Conservation (phyloP, 2,113 vertebrate genomes). For the Ceyx melanurus region DNA sequence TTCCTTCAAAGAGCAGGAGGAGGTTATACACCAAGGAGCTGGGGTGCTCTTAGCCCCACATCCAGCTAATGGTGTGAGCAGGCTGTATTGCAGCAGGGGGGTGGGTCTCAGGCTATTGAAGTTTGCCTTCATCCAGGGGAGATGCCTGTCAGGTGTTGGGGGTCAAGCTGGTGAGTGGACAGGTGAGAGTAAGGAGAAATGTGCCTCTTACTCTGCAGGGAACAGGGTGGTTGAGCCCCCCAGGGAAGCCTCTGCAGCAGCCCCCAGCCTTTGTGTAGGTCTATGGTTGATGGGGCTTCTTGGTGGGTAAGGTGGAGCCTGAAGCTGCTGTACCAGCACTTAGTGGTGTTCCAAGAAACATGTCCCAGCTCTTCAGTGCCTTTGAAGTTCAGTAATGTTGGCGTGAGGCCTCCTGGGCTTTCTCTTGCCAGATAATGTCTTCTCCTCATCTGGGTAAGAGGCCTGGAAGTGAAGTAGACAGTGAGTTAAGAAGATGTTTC, state of each 20-base stretch:
- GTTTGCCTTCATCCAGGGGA: background rate
- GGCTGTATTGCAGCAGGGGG: background rate
- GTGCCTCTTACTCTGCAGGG: background rate
- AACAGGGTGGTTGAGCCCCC: background rate
- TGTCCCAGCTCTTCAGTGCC: background rate
- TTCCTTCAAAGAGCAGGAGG: background rate
- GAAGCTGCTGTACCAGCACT: background rate
- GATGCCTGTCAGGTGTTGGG: background rate
- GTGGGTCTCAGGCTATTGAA: background rate
- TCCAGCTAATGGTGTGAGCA: background rate
- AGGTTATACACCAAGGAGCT: background rate
- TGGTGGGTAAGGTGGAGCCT: background rate
- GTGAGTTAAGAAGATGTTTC: background rate
- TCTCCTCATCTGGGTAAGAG: background rate
- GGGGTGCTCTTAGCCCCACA: background rate
- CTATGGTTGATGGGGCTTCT: background rate
- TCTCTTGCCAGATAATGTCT: background rate
- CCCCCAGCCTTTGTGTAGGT: background rate
- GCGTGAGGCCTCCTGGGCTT: background rate
- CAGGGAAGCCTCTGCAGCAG: background rate
- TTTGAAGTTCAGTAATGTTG: conserved; percentile 23
- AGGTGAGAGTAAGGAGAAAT: background rate
- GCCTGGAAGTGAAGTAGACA: conserved; percentile 45
- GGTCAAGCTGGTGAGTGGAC: background rate
- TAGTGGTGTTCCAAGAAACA: background rate